phyloP scores from a whole-genome alignment of 2,113 vertebrate species.

The Procavia capensis region DNA sequence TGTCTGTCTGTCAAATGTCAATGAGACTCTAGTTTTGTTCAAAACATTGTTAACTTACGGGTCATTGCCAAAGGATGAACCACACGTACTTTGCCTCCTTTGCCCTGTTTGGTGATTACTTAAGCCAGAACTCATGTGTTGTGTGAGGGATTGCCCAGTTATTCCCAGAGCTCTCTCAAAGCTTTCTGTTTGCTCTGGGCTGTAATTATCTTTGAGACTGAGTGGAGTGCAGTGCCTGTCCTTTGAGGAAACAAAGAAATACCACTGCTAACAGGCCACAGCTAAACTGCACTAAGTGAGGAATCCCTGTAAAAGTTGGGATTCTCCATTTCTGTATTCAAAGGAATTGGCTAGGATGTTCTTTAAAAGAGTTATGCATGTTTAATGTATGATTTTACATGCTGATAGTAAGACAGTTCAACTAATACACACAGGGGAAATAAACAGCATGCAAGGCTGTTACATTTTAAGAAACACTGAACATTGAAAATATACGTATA shows the following conservation, averaged over 20 bases:
- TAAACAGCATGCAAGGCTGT: background rate
- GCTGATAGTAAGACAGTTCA: background rate
- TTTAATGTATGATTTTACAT: background rate
- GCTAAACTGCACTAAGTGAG: background rate
- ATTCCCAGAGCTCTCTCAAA: background rate
- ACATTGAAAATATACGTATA: background rate
- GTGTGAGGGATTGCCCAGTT: background rate
- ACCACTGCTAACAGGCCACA: background rate
- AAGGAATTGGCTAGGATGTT: background rate
- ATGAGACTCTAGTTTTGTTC: background rate
- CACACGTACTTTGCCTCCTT: background rate
- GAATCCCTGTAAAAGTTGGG: background rate
- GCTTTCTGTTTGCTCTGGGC: background rate
- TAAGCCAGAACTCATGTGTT: background rate
- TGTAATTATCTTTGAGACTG: background rate
- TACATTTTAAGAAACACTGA: background rate
- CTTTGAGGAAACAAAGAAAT: background rate
- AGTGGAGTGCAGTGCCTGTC: background rate
- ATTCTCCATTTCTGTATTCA: constrained; percentile 6
- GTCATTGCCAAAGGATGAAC: background rate
- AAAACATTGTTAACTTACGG: background rate
- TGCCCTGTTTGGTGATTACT: background rate
- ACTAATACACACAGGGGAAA: background rate
- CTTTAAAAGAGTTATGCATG: background rate
- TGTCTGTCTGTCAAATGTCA: background rate